phyloP scores from a whole-genome alignment of 2,888 invertebrate genomes.

The Gortyna flavago region DNA sequence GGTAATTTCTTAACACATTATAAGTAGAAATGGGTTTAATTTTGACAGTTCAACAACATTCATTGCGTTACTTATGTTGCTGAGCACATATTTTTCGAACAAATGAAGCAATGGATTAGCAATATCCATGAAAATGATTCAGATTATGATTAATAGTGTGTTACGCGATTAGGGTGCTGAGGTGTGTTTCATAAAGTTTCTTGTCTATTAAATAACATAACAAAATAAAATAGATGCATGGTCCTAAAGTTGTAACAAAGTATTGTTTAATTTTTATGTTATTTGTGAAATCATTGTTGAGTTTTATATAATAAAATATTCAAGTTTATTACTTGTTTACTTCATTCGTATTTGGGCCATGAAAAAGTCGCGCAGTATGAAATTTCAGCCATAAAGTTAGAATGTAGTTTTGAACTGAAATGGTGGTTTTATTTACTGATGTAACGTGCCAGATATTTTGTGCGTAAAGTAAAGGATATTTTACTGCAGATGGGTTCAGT shows the following conservation, averaged over 20 bases:
- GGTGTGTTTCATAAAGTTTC: slow-evolving; percentile 73
- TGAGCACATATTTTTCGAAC: no score
- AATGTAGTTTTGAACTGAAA: slow-evolving; percentile 26
- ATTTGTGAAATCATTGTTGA: slow-evolving; percentile 87
- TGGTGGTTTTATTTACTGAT: slow-evolving; percentile 17
- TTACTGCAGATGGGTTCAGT: slow-evolving; percentile 19
- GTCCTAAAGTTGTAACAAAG: slow-evolving; percentile 76
- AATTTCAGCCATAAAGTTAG: slow-evolving; percentile 28
- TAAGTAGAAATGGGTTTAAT: no score
- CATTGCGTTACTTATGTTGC: no score
- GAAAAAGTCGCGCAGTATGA: slow-evolving; percentile 9
- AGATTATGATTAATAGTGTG: no score
- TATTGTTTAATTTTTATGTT: slow-evolving; percentile 79
- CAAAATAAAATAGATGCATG: slow-evolving; percentile 73
- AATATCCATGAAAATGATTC: no score
- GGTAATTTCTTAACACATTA: no score
- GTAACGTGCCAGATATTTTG: slow-evolving; percentile 16
- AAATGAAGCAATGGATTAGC: no score
- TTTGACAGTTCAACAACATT: no score
- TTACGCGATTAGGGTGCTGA: slow-evolving; percentile 5
- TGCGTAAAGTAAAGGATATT: slow-evolving; percentile 21
- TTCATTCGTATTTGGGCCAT: slow-evolving; percentile 23
- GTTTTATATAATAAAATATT: slow-evolving; percentile 87
- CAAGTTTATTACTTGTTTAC: slow-evolving; percentile 68
- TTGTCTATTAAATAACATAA: slow-evolving; percentile 65